Base-by-base conservation (phyloP, 1,140 invertebrate genomes). In the Vanessa tameamea region DNA sequence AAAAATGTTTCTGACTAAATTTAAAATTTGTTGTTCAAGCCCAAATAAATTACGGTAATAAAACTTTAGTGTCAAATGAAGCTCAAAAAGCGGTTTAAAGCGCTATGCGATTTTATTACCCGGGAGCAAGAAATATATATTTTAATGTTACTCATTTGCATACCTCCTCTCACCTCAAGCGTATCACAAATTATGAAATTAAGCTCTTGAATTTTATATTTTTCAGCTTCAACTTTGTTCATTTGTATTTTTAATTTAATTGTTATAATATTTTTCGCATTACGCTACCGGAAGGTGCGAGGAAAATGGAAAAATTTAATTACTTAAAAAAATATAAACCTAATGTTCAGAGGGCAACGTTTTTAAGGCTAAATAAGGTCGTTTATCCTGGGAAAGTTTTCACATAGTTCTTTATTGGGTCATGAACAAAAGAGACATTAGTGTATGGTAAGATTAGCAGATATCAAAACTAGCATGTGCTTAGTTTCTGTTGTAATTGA, bases 131-230 rank as follows among this genome's bases (percentile, higher is more conserved):
- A 31, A 37, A 26, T 11, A 11, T 61, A 31, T 61, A 61, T 20
- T 61, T 61, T 37, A 61, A 61, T 61, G 23, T 15, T 31, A 14
- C 57, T 61, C 26, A 61, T 61, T 61, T 61, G 14, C 57, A 61
- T 61, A 37, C 57, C 12, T 26, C 43, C 11, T 31, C 31, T n/a
- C 14, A 61, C 57, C 57, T 61, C 57, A 61, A 61, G 23, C 2
- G 31, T 61, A 61, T 61, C 57, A 37, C 55, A 37, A 61, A 61
- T 61, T 61, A 61, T 61, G 26, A 37, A 14, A 61, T 61, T 61
- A 61, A 37, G 15, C 15, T 43, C 12, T 59, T 11, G n/a, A 59
- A 26, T 59, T 59, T 59, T 31, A 61, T n/a, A 53, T 23, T 57
- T 57, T 23, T 57, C 20, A 57, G 16, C 9, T 15, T 51, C 48